Evolutionary conservation across 2,888 invertebrate species (phyloP), one percentile per base, ranked within the genome.

Genomic region (Liopterus haemorrhoidalis): DNA sequence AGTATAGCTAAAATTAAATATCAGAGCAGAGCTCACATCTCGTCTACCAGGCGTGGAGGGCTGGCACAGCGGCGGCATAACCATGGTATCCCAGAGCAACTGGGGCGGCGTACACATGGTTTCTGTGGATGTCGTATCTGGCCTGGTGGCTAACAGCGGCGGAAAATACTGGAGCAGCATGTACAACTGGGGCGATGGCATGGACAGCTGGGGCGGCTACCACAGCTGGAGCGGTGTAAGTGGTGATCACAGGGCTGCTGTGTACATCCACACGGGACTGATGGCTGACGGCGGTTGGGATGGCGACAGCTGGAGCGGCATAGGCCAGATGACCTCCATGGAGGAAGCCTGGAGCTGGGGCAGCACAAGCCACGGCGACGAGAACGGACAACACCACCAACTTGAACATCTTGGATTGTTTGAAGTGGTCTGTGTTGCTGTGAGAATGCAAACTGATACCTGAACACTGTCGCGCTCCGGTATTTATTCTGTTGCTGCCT

Each of bases 261-360:
- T 56, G 53, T 18, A 54, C 49, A 27, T 53, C 55, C 20, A 53
- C 36, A 16, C 54, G 42, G 40, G 50, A 46, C 12, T 47, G 38
- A 27, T 51, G 50, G 19, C 55, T 54, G n/a, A 51, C 48, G 3
- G 54, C 55, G 2, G 54, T 38, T 3, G 53, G 54, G n/a, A 52
- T 35, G 6, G 46, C 50, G 19, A 40, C 41, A 21, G 53, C 53
- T 67, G 70, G 43, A 65, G 64, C 18, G 64, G 43, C 12, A 57
- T 42, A 21, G 59, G 41, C 39, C 46, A 50, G 11, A 53, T 46
- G 19, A 52, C 42, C 36, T 52, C 32, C 22, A 54, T 54, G 25
- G 54, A 33, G 27, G 41, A 35, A 61, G 61, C 52, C 68, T 48
- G 50, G 69, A 56, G 53, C 68, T 2, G 45, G 51, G 48, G 44